These are phyloP conservation scores for Tachycineta bicolor DNA, from an alignment of 2,113 vertebrate genomes.

Conservation along the genomic window DNA sequence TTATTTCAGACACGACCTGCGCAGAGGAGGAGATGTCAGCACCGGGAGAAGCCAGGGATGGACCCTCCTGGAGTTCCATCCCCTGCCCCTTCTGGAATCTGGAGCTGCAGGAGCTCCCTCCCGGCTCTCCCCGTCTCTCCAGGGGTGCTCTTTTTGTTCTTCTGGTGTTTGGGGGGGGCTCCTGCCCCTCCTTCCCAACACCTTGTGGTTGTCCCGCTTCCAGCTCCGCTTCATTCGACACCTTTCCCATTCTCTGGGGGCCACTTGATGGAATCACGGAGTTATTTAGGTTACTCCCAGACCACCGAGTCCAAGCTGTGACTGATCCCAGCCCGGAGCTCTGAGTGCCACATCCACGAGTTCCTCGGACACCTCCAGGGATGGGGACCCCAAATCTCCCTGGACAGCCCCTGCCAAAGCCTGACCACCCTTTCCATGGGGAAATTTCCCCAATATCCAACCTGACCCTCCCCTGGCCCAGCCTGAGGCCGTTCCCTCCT, in stretches of 20 bases:
- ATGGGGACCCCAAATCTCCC: not conserved
- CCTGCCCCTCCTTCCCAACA: not conserved
- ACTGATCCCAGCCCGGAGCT: not conserved
- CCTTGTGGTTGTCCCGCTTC: not conserved
- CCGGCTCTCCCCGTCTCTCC: not conserved
- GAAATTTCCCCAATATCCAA: not conserved
- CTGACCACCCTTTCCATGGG: not conserved
- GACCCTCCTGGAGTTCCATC: not conserved
- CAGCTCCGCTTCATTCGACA: not conserved
- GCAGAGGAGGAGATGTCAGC: conserved; percentile 28
- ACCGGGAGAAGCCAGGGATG: not conserved
- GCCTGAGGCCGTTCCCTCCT: accelerated
- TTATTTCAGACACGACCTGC: conserved; percentile 39
- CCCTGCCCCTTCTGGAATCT: not conserved
- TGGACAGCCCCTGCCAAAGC: not conserved
- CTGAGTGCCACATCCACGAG: accelerated
- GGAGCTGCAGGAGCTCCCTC: not conserved
- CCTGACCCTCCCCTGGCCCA: not conserved
- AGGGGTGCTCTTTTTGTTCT: accelerated
- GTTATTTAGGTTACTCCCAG: not conserved
- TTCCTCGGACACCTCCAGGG: not conserved
- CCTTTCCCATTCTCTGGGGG: not conserved
- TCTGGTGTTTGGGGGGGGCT: not conserved
- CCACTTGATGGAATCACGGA: accelerated
- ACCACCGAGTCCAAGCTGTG: not conserved